These are phyloP conservation scores for Drosophila emarginata DNA, from an alignment of 2,888 invertebrate species.

Conservation along the genomic window DNA sequence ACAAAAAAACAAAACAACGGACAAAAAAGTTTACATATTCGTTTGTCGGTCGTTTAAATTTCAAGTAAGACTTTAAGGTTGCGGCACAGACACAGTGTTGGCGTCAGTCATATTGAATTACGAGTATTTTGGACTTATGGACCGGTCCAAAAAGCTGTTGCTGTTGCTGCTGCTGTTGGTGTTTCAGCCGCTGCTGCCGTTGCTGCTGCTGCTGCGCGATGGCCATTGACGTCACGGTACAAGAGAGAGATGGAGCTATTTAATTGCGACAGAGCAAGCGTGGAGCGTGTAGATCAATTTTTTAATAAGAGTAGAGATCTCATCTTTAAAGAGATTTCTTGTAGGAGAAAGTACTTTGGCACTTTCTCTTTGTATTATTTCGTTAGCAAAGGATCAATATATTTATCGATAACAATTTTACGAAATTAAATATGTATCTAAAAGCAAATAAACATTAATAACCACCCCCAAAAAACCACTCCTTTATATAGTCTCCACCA, in stretches of 20 bases:
- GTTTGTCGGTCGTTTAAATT: neutral
- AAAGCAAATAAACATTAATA: too few species aligned
- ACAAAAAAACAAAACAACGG: neutral
- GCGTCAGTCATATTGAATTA: constrained; percentile 59
- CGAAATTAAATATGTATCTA: neutral
- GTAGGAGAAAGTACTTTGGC: neutral
- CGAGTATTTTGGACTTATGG: constrained; percentile 52
- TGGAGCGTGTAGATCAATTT: too few species aligned
- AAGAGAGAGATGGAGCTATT: neutral
- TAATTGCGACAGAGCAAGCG: neutral
- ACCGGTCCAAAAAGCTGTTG: constrained; percentile 69
- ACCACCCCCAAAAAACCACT: too few species aligned
- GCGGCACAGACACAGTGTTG: constrained; percentile 10
- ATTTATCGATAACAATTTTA: neutral
- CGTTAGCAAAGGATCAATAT: neutral
- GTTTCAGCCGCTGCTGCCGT: too few species aligned
- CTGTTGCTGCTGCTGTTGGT: constrained; percentile 23
- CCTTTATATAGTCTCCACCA: too few species aligned
- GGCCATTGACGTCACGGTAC: neutral
- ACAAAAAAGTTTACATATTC: neutral
- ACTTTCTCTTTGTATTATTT: neutral
- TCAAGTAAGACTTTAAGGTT: constrained; percentile 4
- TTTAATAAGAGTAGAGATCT: neutral
- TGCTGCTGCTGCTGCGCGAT: constrained; percentile 18
- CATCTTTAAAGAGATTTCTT: neutral